Base-by-base conservation (phyloP, 1,140 invertebrate species). In the Drosophila fuyamai region DNA sequence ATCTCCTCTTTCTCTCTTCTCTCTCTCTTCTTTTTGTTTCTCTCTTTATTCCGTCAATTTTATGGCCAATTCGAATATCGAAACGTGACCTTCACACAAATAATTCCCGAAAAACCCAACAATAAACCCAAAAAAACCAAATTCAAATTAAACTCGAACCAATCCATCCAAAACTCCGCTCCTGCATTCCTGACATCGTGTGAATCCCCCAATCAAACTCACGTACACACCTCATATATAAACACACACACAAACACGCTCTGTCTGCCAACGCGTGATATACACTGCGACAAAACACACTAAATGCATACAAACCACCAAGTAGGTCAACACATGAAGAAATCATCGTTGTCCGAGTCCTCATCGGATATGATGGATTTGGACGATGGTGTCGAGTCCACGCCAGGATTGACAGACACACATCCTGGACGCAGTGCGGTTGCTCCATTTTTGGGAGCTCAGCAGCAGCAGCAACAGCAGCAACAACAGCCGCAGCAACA, bases 311-410 rank as follows among this genome's bases (percentile, higher is more conserved):
- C 68, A 83, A 79, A 88, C 80, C 74, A 92, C 90, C 90, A 92
- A 90, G 71, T 94, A 96, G 96, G 96, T 94, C 96, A 97, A 95
- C 96, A 97, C 93, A 95, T 97, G 94, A 97, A 97, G 94, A 97
- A 97, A 93, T 96, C 96, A 91, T 97, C 97, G 84, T 95, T 97
- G 92, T 97, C 97, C 79, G 97, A 98, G 93, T 98, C 97, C 62
- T 97, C 97, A 81, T 98, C 97, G 79, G 97, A 98, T 93, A 97
- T 98, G 93, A 97, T 98, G 95, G 98, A 98, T 93, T 95, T 98
- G 93, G 98, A 98, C 89, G 97, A 98, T 93, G 96, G 96, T 76
- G 95, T 97, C 88, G 93, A 97, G 86, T 93, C 96, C 85, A 94
- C 95, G 94, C 94, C 96, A 93, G 94, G 95, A 93, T 85, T 92